These are phyloP conservation scores for Drosophila nebulosa DNA, from an alignment of 1,140 invertebrate species.

Conservation along the genomic window DNA sequence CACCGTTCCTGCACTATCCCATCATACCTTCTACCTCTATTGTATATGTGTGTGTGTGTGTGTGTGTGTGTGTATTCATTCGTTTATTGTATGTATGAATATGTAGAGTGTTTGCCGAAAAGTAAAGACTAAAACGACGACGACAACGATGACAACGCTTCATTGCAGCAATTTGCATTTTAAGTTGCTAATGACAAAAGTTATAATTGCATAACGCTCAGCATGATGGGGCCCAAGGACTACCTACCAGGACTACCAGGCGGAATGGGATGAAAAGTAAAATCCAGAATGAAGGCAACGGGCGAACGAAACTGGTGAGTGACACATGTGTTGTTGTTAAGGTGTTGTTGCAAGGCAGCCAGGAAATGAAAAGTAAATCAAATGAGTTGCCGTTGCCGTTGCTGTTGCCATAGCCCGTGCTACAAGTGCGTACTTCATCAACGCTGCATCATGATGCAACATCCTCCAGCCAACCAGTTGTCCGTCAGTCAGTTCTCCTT, in stretches of 20 bases:
- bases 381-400: conserved; percentile 58
- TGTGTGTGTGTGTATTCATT: background rate
- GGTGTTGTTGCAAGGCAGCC: conserved; percentile 29
- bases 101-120: conserved; percentile 16
- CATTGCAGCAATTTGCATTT: conserved; percentile 79
- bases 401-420: conserved; percentile 5
- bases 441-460: conserved; percentile 12
- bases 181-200: conserved; percentile 80
- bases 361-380: conserved; percentile 80
- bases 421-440: conserved; percentile 63
- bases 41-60: background rate
- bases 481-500: background rate
- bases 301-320: background rate
- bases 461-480: background rate
- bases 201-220: conserved; percentile 78
- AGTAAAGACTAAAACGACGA: conserved; percentile 30
- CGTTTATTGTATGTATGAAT: background rate
- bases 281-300: background rate
- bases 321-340: conserved; percentile 39
- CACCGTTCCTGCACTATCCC: background rate
- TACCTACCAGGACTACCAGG: background rate
- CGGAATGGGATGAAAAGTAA: background rate
- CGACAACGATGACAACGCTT: conserved; percentile 59
- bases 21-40: background rate
- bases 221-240: conserved; percentile 35